Conservation (phyloP, 1,140 invertebrate genomes). For the Orius laevigatus region DNA sequence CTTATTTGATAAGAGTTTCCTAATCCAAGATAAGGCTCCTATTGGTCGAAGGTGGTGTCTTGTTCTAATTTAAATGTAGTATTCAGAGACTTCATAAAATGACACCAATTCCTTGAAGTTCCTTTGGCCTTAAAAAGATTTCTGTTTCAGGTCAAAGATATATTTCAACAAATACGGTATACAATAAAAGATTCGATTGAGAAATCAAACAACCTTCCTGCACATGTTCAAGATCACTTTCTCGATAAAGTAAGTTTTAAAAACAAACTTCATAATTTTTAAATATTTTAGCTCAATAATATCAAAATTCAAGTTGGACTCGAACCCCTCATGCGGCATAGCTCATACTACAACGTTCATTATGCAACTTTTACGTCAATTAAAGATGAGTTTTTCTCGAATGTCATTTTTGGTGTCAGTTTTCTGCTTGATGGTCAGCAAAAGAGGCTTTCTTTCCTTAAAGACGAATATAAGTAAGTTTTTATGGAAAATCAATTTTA, state of each 20-base stretch:
- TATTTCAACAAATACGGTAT: constrained; percentile 26
- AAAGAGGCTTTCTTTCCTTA: constrained; percentile 21
- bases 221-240: constrained; percentile 26
- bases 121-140: too few relatives aligned
- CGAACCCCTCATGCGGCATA: constrained; percentile 28
- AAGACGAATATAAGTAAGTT: constrained; percentile 23
- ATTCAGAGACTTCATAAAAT: too few relatives aligned
- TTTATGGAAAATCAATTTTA: neutral
- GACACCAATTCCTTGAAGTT: too few relatives aligned
- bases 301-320: constrained; percentile 35
- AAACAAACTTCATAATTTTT: constrained; percentile 12
- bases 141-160: constrained; percentile 24
- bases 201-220: constrained; percentile 19
- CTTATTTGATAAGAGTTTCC: too few relatives aligned
- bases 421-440: constrained; percentile 26
- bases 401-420: constrained; percentile 27
- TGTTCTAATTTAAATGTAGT: too few relatives aligned
- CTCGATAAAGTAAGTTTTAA: constrained; percentile 26
- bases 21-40: too few relatives aligned
- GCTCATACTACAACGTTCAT: constrained; percentile 29
- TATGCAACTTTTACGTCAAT: constrained; percentile 31
- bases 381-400: constrained; percentile 33
- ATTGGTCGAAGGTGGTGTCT: too few relatives aligned
- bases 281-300: constrained; percentile 27
- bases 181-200: constrained; percentile 21